A percentile compares a stretch with the other conserved stretches of the same genome.
Conservation (phyloP, 2,113 vertebrate genomes). For the Cyphomyrus plagiostoma region DNA sequence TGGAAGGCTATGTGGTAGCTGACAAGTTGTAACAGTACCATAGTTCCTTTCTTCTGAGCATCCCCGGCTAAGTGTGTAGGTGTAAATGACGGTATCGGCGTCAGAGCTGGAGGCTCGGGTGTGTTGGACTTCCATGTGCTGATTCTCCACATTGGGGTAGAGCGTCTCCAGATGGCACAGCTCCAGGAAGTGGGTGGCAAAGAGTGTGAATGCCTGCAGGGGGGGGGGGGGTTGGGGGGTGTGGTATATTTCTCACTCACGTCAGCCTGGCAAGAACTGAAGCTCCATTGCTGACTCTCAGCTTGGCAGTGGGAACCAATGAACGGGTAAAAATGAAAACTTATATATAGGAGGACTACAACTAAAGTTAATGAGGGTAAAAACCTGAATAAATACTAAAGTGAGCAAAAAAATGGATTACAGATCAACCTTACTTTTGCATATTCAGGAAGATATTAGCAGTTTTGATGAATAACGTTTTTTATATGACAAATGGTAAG, state of each 20-base stretch:
- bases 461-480: background rate
- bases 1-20: background rate
- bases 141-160: conserved; percentile 89
- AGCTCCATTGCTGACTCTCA: background rate
- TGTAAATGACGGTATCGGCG: conserved; percentile 74
- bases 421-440: background rate
- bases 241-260: background rate
- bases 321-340: background rate
- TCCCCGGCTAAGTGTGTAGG: conserved; percentile 77
- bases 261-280: background rate
- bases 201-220: conserved; percentile 84
- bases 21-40: conserved; percentile 51
- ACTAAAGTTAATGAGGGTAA: background rate
- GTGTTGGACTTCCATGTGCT: conserved; percentile 90
- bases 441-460: background rate
- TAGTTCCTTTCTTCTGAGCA: conserved; percentile 85
- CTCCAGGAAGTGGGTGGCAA: conserved; percentile 91
- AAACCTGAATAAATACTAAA: background rate
- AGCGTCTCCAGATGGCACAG: conserved; percentile 79
- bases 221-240: conserved; percentile 6
- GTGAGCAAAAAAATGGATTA: background rate
- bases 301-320: background rate
- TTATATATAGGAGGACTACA: background rate
- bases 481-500: background rate
- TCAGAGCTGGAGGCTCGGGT: conserved; percentile 58